Evolutionary conservation across 2,888 invertebrate genomes (phyloP).

Genomic region (Pherbina coryleti): DNA sequence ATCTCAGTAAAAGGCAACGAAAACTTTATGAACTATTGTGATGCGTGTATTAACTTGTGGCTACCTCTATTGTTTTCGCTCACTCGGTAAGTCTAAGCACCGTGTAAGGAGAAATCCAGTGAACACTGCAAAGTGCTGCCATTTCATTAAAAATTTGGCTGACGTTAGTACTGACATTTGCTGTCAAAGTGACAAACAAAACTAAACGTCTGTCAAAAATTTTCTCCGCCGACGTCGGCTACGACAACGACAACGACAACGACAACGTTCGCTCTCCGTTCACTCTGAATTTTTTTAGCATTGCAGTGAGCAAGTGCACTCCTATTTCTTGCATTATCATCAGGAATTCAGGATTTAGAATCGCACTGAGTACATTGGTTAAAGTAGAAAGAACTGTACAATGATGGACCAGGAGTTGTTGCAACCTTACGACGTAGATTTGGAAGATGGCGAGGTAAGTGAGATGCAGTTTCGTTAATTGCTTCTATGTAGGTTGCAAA

Average conservation of each 20-base stretch:
- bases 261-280: not conserved
- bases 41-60: too few relatives aligned
- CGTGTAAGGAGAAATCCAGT: too few relatives aligned
- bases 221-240: too few relatives aligned
- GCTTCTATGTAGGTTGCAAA: not conserved
- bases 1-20: too few relatives aligned
- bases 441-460: conserved; percentile 78
- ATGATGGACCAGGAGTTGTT: conserved; percentile 74
- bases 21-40: too few relatives aligned
- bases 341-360: conserved; percentile 33
- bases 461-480: not conserved
- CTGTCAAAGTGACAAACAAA: too few relatives aligned
- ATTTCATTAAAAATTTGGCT: too few relatives aligned
- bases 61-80: too few relatives aligned
- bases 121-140: too few relatives aligned
- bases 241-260: not conserved
- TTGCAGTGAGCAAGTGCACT: conserved; percentile 28
- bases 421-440: conserved; percentile 74
- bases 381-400: not conserved
- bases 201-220: too few relatives aligned
- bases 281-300: conserved; percentile 22
- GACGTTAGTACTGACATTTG: too few relatives aligned
- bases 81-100: too few relatives aligned
- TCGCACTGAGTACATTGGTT: not conserved
- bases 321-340: conserved; percentile 40